A percentile compares a stretch with the other conserved stretches of the same genome.
Conservation (phyloP, 2,797 vertebrate species). For the Argya squamiceps region DNA sequence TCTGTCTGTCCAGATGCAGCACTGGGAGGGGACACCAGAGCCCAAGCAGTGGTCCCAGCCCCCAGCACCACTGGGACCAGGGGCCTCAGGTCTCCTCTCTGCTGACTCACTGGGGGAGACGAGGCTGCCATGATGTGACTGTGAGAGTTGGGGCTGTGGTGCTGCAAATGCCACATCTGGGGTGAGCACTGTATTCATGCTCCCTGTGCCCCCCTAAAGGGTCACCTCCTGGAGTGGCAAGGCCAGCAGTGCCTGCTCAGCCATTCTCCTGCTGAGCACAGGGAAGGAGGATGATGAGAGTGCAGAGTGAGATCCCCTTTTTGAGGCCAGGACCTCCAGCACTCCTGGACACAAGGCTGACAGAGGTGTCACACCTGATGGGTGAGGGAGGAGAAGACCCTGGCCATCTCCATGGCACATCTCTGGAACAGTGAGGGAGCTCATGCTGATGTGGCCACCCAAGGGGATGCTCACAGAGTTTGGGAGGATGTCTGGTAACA, state of each 20-base stretch:
- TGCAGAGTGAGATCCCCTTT: too few relatives aligned
- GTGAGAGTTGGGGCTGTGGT: background rate
- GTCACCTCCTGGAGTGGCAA: background rate
- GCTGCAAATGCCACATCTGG: rapidly evolving
- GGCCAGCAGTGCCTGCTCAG: background rate
- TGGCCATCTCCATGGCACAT: background rate
- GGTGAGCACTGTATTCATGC: rapidly evolving
- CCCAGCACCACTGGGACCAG: background rate
- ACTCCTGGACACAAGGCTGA: too few relatives aligned
- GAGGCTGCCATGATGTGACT: rapidly evolving
- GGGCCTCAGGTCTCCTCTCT: background rate
- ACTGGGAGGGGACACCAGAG: background rate
- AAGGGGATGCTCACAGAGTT: rapidly evolving
- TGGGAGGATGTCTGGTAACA: background rate
- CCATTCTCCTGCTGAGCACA: background rate
- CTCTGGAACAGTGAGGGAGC: background rate
- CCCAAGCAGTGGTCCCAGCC: too few relatives aligned
- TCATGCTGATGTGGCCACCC: background rate
- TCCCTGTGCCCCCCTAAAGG: rapidly evolving
- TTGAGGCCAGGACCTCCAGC: too few relatives aligned
- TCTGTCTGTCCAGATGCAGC: background rate
- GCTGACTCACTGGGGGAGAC: background rate
- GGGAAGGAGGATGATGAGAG: background rate
- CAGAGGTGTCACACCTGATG: too few relatives aligned
- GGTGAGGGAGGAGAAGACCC: background rate